phyloP scores from a whole-genome alignment of 1,140 invertebrate genomes.

The Pseudomyrmex pallidus region DNA sequence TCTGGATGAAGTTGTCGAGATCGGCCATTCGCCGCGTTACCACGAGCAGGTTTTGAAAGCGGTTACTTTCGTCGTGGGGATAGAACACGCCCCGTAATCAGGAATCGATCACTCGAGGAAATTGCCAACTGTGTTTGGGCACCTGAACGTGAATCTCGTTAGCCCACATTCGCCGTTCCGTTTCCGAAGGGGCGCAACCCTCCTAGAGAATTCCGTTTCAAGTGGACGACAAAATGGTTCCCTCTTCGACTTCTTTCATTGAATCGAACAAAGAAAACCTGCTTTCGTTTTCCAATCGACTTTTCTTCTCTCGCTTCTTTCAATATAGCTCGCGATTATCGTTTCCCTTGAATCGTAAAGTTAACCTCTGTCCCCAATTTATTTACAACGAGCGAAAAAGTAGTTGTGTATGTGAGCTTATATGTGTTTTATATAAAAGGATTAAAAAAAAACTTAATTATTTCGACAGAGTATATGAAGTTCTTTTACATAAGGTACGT shows the following conservation, averaged over 20 bases:
- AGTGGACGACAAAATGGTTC: constrained; percentile 54
- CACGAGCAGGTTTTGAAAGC: constrained; percentile 4
- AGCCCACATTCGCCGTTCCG: constrained; percentile 68
- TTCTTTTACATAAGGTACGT: no score
- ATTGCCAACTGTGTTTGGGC: constrained; percentile 71
- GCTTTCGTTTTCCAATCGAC: background rate
- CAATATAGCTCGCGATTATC: background rate
- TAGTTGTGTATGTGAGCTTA: no score
- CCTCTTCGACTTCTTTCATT: constrained; percentile 38
- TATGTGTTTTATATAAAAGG: no score
- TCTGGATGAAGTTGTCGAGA: constrained; percentile 24
- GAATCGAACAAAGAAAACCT: constrained; percentile 40
- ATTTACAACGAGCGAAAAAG: background rate
- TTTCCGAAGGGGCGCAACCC: constrained; percentile 40
- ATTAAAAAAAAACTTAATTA: no score
- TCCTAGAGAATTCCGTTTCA: constrained; percentile 45
- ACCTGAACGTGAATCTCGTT: constrained; percentile 75
- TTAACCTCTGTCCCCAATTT: background rate
- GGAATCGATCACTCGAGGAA: constrained; percentile 76
- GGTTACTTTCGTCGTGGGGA: constrained; percentile 26
- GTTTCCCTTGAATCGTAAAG: background rate
- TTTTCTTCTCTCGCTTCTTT: background rate
- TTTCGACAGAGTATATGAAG: background rate
- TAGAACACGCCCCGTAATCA: constrained; percentile 72
- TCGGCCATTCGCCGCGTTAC: background rate